phyloP scores from a whole-genome alignment of 2,113 vertebrate species.

The Notarius quadriscutis region DNA sequence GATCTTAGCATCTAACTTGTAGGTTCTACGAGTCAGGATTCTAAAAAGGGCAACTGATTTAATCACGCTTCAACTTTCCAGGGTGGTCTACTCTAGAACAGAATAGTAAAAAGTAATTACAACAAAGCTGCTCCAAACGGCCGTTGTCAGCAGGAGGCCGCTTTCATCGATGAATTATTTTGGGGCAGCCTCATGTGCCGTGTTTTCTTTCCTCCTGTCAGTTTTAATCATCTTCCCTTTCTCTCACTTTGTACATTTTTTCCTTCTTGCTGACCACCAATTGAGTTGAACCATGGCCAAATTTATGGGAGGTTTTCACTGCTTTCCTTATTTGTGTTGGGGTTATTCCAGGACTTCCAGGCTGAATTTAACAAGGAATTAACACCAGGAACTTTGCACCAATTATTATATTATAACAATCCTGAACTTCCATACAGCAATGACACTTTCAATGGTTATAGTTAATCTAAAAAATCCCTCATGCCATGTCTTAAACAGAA shows the following conservation, averaged over 20 bases:
- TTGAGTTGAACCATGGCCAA: constrained; percentile 66
- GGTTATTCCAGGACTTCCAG: constrained; percentile 66
- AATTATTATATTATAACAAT: constrained; percentile 29
- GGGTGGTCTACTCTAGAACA: constrained; percentile 35
- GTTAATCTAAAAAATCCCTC: neutral
- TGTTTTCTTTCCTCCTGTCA: constrained; percentile 64
- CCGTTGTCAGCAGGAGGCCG: constrained; percentile 38
- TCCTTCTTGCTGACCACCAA: constrained; percentile 67
- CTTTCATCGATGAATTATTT: constrained; percentile 58
- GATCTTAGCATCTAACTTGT: constrained; percentile 3
- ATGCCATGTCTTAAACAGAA: neutral
- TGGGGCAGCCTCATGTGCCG: constrained; percentile 56
- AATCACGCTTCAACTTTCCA: constrained; percentile 22
- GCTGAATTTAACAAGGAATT: constrained; percentile 64
- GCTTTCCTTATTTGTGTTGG: constrained; percentile 67
- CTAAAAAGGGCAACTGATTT: constrained; percentile 45
- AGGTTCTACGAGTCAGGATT: neutral
- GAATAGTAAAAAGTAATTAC: constrained; percentile 44
- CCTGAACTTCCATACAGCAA: neutral
- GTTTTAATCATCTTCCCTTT: constrained; percentile 45
- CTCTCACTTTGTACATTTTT: constrained; percentile 39
- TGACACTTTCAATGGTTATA: too few relatives aligned
- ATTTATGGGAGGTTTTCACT: constrained; percentile 65
- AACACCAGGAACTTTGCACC: constrained; percentile 56
- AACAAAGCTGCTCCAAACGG: constrained; percentile 27